These are phyloP conservation scores for Eupeodes latifasciatus DNA, from an alignment of 2,888 invertebrate genomes.

Conservation along the genomic window DNA sequence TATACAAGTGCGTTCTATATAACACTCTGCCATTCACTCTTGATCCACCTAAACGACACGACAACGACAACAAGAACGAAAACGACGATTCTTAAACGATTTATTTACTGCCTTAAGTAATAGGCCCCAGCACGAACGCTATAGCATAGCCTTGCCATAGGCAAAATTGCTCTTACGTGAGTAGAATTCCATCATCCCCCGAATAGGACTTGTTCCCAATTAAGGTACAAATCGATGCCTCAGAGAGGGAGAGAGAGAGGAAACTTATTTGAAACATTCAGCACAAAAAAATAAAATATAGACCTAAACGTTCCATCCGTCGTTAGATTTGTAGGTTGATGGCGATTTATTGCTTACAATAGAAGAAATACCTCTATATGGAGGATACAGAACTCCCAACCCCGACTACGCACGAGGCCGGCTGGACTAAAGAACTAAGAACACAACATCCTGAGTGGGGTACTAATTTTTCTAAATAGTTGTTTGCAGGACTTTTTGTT, in stretches of 20 bases:
- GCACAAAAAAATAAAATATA: constrained; percentile 43
- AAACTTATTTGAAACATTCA: constrained; percentile 58
- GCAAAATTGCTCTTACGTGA: constrained; percentile 72
- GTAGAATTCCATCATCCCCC: constrained; percentile 44
- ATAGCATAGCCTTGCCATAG: constrained; percentile 10
- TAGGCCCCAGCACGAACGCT: constrained; percentile 63
- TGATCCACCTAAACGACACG: constrained; percentile 10
- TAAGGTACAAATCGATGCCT: constrained; percentile 46
- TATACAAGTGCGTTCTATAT: constrained; percentile 27
- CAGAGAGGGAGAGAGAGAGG: constrained; percentile 14
- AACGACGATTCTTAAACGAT: constrained; percentile 67
- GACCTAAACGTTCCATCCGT: neutral
- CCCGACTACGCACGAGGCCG: neutral
- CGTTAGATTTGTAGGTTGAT: constrained; percentile 33
- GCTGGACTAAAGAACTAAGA: neutral
- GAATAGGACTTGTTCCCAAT: constrained; percentile 44
- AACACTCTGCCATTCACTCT: constrained; percentile 21
- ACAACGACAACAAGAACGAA: constrained; percentile 11
- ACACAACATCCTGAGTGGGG: constrained; percentile 56
- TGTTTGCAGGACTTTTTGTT: constrained; percentile 13
- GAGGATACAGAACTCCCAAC: neutral
- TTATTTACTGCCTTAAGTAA: constrained; percentile 73
- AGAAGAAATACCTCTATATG: neutral
- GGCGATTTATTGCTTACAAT: constrained; percentile 64
- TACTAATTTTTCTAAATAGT: constrained; percentile 59